phyloP scores from a whole-genome alignment of 2,113 vertebrate genomes.

The Muntiacus reevesi region DNA sequence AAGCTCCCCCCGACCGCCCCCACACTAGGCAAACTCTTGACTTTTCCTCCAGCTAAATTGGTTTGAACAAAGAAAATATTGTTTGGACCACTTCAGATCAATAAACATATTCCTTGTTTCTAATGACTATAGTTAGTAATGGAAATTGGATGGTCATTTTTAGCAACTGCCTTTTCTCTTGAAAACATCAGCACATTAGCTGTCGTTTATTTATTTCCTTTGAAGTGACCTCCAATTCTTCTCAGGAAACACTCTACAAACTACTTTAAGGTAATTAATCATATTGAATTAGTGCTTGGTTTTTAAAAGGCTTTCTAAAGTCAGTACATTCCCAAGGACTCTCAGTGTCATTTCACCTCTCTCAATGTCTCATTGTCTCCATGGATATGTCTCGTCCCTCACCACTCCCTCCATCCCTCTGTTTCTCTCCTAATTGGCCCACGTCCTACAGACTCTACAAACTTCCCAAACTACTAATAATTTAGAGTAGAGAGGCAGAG shows the following conservation, averaged over 20 bases:
- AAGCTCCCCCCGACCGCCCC: not conserved
- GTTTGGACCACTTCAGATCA: constrained; percentile 19
- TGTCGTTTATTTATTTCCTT: constrained; percentile 63
- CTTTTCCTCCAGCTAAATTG: constrained; percentile 11
- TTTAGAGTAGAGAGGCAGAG: not conserved
- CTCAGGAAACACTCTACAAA: constrained; percentile 67
- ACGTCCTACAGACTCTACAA: not conserved
- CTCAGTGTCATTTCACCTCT: constrained; percentile 1
- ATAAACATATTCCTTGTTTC: constrained; percentile 42
- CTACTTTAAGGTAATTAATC: constrained; percentile 69
- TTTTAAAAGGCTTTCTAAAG: constrained; percentile 66
- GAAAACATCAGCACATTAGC: constrained; percentile 63
- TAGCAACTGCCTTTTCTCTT: constrained; percentile 59
- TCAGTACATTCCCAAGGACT: constrained; percentile 48
- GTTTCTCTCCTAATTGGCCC: not conserved
- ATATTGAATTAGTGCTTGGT: constrained; percentile 58
- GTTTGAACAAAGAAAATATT: constrained; percentile 42
- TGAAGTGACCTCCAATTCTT: constrained; percentile 43
- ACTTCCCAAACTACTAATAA: not conserved
- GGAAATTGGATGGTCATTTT: constrained; percentile 57
- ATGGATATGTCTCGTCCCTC: not conserved
- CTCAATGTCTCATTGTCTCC: not conserved
- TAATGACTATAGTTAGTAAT: constrained; percentile 57
- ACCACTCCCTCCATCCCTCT: not conserved
- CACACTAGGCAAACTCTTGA: not conserved